Evolutionary conservation across 1,140 invertebrate genomes (phyloP), one percentile per base, ranked within the genome.

Genomic region (Trichomalopsis sarcophagae): DNA sequence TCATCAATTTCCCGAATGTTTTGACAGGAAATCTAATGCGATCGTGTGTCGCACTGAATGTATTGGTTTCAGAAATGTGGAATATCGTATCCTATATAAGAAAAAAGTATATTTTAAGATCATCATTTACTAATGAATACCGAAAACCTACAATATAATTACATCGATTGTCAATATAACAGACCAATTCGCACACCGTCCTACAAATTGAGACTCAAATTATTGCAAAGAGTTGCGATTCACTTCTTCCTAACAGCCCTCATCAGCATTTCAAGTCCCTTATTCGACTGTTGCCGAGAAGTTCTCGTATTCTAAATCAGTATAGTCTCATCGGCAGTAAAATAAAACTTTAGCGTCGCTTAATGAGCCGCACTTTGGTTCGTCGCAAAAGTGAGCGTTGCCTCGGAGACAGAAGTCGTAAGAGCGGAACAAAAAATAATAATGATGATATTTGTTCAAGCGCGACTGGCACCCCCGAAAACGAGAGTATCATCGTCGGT

Each of bases 11-110:
- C 21, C 36, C 0, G n/a, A 89, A 91, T 91, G 88, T 91, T 92
- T 91, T 92, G 90, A 91, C 89, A 88, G 89, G 89, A 87, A 90
- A 89, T 85, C 86, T 68, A 88, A 88, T 89, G 88, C 81, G 17
- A 76, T 66, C 81, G 17, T 66, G 14, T 79, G 23, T 17, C 4
- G 2, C 5, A 1, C 1, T 33, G 11, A 30, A 21, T 3, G 3
- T 6, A 21, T 40, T 74, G 0, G 73, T 81, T 66, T 44, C 7
- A 14, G 14, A 9, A 27, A 47, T 30, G 33, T 55, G 27, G 27
- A 71, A 74, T 82, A 82, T 82, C 71, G 10, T n/a, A 21, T 75
- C 23, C 50, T 7, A 36, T 27, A 27, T n/a, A n/a, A n/a, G 27
- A 27, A 1, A 27, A 71, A 81, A 81, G 47, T 17, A 4, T 36